A percentile compares a stretch with the other conserved stretches of the same genome.
phyloP scores from a whole-genome alignment of 2,113 vertebrate species.

The Prolemur simus region DNA sequence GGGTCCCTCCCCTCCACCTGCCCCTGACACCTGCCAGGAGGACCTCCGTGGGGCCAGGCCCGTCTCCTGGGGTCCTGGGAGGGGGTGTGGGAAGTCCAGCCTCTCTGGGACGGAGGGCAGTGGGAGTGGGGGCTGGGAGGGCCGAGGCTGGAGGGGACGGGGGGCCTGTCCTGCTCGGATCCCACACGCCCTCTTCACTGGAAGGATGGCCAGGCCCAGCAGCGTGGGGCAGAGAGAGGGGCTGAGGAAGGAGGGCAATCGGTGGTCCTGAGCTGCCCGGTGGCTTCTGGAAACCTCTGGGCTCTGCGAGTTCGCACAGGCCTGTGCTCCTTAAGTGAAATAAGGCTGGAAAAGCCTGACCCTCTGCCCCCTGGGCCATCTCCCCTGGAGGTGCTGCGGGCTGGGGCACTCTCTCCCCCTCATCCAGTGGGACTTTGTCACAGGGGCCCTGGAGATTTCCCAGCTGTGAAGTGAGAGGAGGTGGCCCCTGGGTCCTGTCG shows the following conservation, averaged over 20 bases:
- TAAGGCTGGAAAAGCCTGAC: not conserved
- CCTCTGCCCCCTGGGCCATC: no score
- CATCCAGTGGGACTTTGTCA: not conserved
- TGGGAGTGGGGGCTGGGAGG: no score
- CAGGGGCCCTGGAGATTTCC: not conserved
- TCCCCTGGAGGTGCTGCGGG: not conserved
- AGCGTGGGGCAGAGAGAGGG: not conserved
- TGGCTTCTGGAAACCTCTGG: not conserved
- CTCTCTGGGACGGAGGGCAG: no score
- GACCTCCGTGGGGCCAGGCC: fast-evolving
- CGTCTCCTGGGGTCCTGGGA: not conserved
- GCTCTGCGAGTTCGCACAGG: no score
- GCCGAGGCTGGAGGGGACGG: no score
- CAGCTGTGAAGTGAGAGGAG: not conserved
- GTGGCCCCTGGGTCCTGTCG: not conserved
- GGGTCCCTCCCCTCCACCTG: not conserved
- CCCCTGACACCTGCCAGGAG: not conserved
- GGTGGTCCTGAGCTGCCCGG: no score
- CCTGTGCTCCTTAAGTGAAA: not conserved
- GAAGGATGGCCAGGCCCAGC: not conserved
- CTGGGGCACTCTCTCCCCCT: no score
- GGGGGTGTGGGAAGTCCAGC: no score
- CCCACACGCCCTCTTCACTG: not conserved
- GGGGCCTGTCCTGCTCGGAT: no score
- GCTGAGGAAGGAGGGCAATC: not conserved